Conservation (phyloP, 2,113 vertebrate genomes). For the Crotophaga sulcirostris region DNA sequence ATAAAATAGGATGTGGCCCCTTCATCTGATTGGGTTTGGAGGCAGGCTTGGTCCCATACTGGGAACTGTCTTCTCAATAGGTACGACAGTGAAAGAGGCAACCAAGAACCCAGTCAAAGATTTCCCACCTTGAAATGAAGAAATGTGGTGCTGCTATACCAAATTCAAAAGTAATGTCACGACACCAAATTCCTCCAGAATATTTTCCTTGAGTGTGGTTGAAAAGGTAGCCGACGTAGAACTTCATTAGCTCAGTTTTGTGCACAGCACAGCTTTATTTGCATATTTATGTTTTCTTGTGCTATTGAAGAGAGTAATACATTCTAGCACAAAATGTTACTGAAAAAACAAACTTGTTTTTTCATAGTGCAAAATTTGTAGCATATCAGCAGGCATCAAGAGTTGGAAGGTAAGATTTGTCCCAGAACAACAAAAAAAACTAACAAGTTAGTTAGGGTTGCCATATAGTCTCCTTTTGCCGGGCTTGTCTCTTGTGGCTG, state of each 20-base stretch:
- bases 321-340: neutral
- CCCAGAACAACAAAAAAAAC: neutral
- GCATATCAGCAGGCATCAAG: neutral
- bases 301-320: neutral
- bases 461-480: rapidly evolving
- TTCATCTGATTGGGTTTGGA: neutral
- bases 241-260: neutral
- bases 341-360: neutral
- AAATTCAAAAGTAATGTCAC: neutral
- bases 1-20: neutral
- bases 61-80: neutral
- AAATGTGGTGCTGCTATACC: neutral
- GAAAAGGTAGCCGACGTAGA: neutral
- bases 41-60: neutral
- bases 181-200: neutral
- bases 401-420: neutral
- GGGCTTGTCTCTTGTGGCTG: neutral
- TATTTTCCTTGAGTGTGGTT: neutral
- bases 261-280: neutral
- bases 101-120: neutral
- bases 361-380: neutral
- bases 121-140: neutral
- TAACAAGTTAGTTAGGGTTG: neutral
- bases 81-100: neutral
- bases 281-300: neutral